Conservation (phyloP, 37 sponge, comb jelly and placozoan genomes). For the Axinella damicornis region DNA sequence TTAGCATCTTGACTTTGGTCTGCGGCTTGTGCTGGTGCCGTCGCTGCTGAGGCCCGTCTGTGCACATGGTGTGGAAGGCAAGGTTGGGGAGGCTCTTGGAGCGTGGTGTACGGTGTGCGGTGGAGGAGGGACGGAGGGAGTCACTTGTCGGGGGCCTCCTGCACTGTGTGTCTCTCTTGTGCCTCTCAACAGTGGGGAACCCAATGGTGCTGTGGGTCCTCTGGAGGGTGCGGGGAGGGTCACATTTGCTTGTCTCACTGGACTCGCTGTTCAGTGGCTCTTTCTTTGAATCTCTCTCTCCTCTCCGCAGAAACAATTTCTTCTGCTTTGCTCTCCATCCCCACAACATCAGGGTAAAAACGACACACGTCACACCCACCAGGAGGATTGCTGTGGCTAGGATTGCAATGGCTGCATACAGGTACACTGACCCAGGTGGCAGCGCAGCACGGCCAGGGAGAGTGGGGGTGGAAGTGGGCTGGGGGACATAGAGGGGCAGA, state of each 20-base stretch:
- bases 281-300: background rate
- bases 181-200: conserved; percentile 30
- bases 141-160: background rate
- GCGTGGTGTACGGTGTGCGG: too few relatives aligned
- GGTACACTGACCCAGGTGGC: background rate
- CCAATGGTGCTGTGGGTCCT: conserved; percentile 42
- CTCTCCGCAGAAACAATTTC: background rate
- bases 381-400: background rate
- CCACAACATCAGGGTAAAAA: background rate
- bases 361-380: background rate
- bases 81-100: conserved; percentile 35
- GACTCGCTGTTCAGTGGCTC: background rate
- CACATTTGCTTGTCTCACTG: background rate
- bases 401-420: background rate
- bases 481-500: background rate
- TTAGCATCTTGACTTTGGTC: background rate
- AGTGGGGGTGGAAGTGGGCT: background rate
- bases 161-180: background rate
- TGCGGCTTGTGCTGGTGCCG: background rate
- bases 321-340: background rate
- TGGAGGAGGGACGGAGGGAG: background rate
- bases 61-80: background rate
- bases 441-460: background rate
- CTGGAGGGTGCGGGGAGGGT: background rate
- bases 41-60: background rate